These are phyloP conservation scores for Mystacides longicornis DNA, from an alignment of 2,888 invertebrate genomes.

Conservation along the genomic window DNA sequence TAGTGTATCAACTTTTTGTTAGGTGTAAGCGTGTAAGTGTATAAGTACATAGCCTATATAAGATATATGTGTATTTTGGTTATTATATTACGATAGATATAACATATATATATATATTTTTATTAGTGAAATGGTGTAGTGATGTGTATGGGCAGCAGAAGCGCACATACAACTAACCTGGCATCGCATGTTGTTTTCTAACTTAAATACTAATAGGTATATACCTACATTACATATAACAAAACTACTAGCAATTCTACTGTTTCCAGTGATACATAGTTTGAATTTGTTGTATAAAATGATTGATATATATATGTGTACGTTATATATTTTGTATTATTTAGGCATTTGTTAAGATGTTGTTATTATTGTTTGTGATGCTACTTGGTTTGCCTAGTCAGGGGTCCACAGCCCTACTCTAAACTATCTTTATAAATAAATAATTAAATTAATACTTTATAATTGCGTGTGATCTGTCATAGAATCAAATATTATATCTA, in stretches of 20 bases:
- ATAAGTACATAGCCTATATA: slow-evolving; percentile 26
- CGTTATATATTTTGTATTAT: slow-evolving; percentile 18
- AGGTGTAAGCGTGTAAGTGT: slow-evolving; percentile 23
- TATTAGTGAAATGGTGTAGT: slow-evolving; percentile 23
- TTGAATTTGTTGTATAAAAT: slow-evolving; percentile 13
- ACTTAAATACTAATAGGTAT: slow-evolving; percentile 28
- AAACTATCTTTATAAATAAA: neutral
- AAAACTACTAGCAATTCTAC: slow-evolving; percentile 10
- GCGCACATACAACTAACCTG: neutral
- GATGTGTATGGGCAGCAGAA: neutral
- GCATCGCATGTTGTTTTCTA: slow-evolving; percentile 29
- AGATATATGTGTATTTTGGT: neutral
- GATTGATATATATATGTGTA: neutral
- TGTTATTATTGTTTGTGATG: slow-evolving; percentile 24
- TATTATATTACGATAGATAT: neutral
- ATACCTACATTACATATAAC: slow-evolving; percentile 25
- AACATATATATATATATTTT: slow-evolving; percentile 12
- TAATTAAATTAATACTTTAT: too few species aligned
- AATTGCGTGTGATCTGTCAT: too few species aligned
- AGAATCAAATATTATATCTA: too few species aligned
- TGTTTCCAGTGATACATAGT: slow-evolving; percentile 4
- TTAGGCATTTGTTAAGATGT: slow-evolving; percentile 24
- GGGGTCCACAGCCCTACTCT: slow-evolving; percentile 5
- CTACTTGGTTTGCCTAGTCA: slow-evolving; percentile 26
- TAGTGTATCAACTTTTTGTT: slow-evolving; percentile 23